Percentiles rank a stretch among this genome's conserved stretches.
Evolutionary conservation across 1,140 invertebrate species (phyloP).

Genomic region (Triops longicaudatus): DNA sequence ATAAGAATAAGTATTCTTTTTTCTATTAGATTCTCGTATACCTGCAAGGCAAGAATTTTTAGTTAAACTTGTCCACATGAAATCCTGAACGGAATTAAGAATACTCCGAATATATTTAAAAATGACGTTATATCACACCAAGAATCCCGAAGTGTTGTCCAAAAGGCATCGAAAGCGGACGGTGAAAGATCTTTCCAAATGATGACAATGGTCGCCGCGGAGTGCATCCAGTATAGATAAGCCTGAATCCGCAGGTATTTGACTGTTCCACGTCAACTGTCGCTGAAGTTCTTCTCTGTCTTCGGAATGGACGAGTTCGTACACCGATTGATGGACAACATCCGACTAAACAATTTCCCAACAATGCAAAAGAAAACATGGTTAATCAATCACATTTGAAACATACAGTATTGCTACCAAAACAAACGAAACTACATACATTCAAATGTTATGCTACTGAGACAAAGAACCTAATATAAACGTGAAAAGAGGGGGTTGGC

Average conservation of each 20-base stretch:
- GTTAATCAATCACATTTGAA: not conserved
- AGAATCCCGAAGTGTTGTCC: slow-evolving; percentile 98
- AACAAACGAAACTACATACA: too few relatives aligned
- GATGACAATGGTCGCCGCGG: slow-evolving; percentile 70
- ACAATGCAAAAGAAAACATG: not conserved
- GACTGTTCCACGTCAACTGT: slow-evolving; percentile 93
- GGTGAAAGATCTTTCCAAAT: slow-evolving; percentile 69
- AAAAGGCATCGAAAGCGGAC: slow-evolving; percentile 95
- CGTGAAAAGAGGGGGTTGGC: not conserved
- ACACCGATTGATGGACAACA: slow-evolving; percentile 97
- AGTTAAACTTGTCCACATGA: too few relatives aligned
- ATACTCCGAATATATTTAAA: not conserved
- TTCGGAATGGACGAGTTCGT: slow-evolving; percentile 97
- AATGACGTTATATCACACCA: slow-evolving; percentile 50
- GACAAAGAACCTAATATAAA: not conserved
- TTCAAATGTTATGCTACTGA: too few relatives aligned
- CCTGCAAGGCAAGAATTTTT: too few relatives aligned
- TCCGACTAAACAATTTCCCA: slow-evolving; percentile 67
- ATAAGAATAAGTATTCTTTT: too few relatives aligned
- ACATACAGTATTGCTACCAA: too few relatives aligned
- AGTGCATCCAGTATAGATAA: slow-evolving; percentile 65
- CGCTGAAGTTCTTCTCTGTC: slow-evolving; percentile 94
- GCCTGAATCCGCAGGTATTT: slow-evolving; percentile 64
- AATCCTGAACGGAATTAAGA: too few relatives aligned
- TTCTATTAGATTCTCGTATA: too few relatives aligned